Conservation (phyloP, 2,888 invertebrate genomes). For the Synergus japonicus region DNA sequence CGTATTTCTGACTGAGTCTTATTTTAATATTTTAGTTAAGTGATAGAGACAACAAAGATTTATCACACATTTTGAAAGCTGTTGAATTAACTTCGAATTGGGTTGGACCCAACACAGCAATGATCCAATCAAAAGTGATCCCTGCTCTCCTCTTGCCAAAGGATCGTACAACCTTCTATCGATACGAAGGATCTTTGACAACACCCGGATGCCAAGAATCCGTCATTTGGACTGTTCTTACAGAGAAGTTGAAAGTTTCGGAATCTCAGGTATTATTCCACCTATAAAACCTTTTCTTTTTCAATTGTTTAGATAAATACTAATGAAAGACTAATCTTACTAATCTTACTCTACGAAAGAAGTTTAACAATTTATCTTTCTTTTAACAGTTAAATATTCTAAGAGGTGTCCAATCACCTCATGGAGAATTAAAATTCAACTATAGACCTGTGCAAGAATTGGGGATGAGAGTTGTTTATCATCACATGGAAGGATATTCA, state of each 20-base stretch:
- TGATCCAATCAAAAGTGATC: slow-evolving; percentile 60
- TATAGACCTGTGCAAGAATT: slow-evolving; percentile 77
- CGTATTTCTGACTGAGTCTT: not conserved
- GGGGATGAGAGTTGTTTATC: slow-evolving; percentile 61
- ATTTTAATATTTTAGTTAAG: slow-evolving; percentile 59
- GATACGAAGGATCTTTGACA: slow-evolving; percentile 87
- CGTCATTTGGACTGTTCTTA: slow-evolving; percentile 85
- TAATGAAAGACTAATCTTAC: not conserved
- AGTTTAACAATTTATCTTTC: slow-evolving; percentile 7
- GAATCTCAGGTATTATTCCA: slow-evolving; percentile 76
- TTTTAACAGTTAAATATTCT: slow-evolving; percentile 63
- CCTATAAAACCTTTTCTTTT: not conserved
- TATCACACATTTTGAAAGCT: slow-evolving; percentile 63
- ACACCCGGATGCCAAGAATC: slow-evolving; percentile 86
- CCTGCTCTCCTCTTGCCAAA: slow-evolving; percentile 80
- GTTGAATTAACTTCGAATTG: slow-evolving; percentile 59
- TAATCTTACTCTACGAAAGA: not conserved
- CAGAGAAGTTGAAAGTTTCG: slow-evolving; percentile 79
- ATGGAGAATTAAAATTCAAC: slow-evolving; percentile 70
- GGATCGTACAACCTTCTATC: slow-evolving; percentile 80
- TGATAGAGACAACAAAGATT: slow-evolving; percentile 61
- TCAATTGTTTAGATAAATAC: not conserved
- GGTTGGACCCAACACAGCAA: slow-evolving; percentile 56
- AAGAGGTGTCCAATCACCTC: slow-evolving; percentile 52
- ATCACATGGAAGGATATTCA: slow-evolving; percentile 63